A percentile compares a stretch with the other conserved stretches of the same genome.
Evolutionary conservation across 1,140 invertebrate species (phyloP).

Genomic region (Calephelis virginiensis): DNA sequence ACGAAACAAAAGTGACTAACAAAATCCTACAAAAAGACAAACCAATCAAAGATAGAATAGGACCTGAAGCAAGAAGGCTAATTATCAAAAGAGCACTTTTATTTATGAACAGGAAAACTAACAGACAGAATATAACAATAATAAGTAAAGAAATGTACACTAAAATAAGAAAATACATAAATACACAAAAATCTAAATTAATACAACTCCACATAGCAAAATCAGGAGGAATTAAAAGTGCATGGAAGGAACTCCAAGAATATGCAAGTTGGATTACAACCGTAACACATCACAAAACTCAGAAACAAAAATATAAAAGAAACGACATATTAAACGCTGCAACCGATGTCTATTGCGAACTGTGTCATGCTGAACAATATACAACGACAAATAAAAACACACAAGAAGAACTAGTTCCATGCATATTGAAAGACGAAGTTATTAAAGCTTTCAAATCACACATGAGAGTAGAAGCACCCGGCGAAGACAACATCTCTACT

Average conservation of each 20-base stretch:
- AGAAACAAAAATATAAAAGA: conserved; percentile 23
- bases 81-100: conserved; percentile 26
- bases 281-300: no score
- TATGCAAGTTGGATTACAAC: conserved; percentile 25
- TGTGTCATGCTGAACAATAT: no score
- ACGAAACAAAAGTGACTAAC: conserved; percentile 24
- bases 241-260: conserved; percentile 26
- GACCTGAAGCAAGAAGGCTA: conserved; percentile 31
- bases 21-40: conserved; percentile 28
- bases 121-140: no score
- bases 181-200: no score
- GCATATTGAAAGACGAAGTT: conserved; percentile 35
- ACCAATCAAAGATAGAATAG: conserved; percentile 28
- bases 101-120: no score
- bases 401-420: conserved; percentile 24
- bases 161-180: conserved; percentile 24
- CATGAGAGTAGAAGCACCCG: conserved; percentile 36
- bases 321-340: conserved; percentile 25
- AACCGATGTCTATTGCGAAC: conserved; percentile 28
- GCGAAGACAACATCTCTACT: conserved; percentile 35
- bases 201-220: no score
- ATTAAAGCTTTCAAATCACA: conserved; percentile 34
- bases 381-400: conserved; percentile 6
- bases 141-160: conserved; percentile 30
- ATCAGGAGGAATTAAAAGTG: conserved; percentile 26